A percentile compares a stretch with the other conserved stretches of the same genome.
Evolutionary conservation across 2,113 vertebrate genomes (phyloP).

Genomic region (Turdus rufiventris): DNA sequence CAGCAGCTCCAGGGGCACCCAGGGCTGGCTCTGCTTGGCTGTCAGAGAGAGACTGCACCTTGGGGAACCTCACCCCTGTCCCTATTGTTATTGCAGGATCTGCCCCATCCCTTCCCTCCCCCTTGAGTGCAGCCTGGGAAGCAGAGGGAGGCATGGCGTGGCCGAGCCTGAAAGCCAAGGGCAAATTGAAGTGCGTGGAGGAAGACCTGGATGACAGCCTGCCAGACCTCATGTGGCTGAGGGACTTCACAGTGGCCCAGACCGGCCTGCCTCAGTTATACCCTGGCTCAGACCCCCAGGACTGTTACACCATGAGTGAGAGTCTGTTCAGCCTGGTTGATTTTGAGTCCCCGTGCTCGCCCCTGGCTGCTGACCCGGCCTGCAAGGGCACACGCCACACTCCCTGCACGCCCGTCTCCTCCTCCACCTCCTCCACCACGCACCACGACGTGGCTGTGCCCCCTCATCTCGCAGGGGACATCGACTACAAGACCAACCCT

Average conservation of each 20-base stretch:
- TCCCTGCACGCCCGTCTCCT: slow-evolving; percentile 87
- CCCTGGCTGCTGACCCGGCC: slow-evolving; percentile 86
- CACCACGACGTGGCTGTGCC: slow-evolving; percentile 65
- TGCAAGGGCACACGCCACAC: slow-evolving; percentile 85
- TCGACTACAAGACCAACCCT: slow-evolving; percentile 88
- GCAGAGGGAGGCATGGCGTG: background rate
- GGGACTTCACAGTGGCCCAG: slow-evolving; percentile 88
- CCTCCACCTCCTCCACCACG: slow-evolving; percentile 75
- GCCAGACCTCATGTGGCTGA: slow-evolving; percentile 94
- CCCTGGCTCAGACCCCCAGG: slow-evolving; percentile 68
- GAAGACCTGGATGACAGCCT: slow-evolving; percentile 87
- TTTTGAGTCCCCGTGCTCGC: slow-evolving; percentile 79
- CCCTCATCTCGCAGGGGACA: slow-evolving; percentile 82
- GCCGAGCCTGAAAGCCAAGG: background rate
- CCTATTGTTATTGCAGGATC: slow-evolving; percentile 15
- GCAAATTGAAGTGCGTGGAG: background rate
- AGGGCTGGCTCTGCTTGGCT: background rate
- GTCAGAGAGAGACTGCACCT: background rate
- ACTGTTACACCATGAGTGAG: slow-evolving; percentile 61
- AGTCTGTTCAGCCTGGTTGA: background rate
- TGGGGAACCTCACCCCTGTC: background rate
- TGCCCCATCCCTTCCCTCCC: background rate
- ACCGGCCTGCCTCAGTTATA: slow-evolving; percentile 57
- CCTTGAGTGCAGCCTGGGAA: background rate
- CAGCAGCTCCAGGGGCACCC: background rate